Percentiles rank a stretch among this genome's conserved stretches.
Evolutionary conservation across 2,113 vertebrate genomes (phyloP).

Genomic region (Hystrix cristata): DNA sequence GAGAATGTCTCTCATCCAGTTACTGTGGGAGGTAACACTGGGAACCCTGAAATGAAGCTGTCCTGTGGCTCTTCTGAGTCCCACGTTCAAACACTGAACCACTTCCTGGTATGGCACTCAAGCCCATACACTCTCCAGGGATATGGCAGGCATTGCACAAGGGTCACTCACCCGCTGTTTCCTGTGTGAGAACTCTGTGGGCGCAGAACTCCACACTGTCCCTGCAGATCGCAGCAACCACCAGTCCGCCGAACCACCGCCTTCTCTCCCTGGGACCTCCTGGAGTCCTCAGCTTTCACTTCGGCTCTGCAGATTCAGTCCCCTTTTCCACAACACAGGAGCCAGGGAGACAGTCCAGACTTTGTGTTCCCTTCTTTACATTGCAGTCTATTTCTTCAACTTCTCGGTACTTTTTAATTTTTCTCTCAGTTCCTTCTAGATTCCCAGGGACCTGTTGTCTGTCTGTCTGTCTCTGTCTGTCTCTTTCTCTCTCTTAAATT

Average conservation of each 20-base stretch:
- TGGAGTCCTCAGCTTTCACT: neutral
- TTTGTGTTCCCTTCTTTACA: neutral
- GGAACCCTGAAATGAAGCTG: neutral
- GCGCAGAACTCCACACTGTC: neutral
- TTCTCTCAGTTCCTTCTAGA: neutral
- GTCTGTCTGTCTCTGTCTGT: neutral
- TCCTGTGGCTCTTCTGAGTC: neutral
- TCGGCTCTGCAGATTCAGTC: neutral
- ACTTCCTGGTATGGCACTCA: neutral
- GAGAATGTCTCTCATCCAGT: neutral
- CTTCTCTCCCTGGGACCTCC: neutral
- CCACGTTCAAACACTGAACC: neutral
- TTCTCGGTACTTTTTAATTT: neutral
- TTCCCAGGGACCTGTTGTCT: neutral
- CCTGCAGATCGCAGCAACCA: neutral
- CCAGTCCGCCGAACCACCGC: neutral
- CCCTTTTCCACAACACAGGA: neutral
- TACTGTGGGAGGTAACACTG: neutral
- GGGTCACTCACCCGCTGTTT: neutral
- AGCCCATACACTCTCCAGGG: neutral
- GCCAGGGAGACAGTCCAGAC: neutral
- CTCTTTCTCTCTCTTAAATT: neutral
- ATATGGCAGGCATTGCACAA: neutral
- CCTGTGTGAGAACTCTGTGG: neutral
- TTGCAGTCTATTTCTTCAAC: neutral